phyloP scores from a whole-genome alignment of 1,140 invertebrate species.

The Drosophila trapezifrons region DNA sequence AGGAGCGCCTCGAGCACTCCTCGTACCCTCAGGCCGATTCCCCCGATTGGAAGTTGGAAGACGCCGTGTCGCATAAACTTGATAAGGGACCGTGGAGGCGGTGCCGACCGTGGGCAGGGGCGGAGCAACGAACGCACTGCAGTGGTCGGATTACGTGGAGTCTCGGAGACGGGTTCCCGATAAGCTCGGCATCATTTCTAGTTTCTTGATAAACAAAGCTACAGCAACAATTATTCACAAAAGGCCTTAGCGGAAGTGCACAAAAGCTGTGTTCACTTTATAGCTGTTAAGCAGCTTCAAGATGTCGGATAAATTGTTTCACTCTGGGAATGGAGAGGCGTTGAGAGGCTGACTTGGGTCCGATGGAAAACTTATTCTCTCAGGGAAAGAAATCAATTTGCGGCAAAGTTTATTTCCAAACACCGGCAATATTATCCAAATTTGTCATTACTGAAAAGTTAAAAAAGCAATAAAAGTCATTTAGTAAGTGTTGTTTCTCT shows the following conservation, averaged over 20 bases:
- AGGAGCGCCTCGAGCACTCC: neutral
- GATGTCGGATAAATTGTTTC: constrained; percentile 2
- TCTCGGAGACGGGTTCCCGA: constrained; percentile 13
- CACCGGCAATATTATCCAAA: neutral
- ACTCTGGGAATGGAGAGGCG: neutral
- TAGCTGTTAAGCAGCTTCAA: constrained; percentile 15
- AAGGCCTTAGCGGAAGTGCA: constrained; percentile 38
- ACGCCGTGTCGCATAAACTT: constrained; percentile 5
- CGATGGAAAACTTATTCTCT: neutral
- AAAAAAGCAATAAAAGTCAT: too few species aligned
- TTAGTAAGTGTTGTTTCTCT: too few species aligned
- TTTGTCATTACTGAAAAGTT: too few species aligned
- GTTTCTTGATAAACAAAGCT: constrained; percentile 36
- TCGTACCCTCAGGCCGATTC: neutral
- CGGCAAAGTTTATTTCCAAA: neutral
- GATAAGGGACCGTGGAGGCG: constrained; percentile 15
- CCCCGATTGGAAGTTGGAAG: neutral
- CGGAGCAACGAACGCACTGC: constrained; percentile 29
- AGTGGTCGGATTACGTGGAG: constrained; percentile 21
- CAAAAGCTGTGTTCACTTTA: constrained; percentile 1
- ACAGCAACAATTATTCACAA: constrained; percentile 19
- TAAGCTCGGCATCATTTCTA: constrained; percentile 57
- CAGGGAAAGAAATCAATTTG: constrained; percentile 2
- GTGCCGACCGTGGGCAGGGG: neutral
- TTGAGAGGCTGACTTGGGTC: neutral